Evolutionary conservation across 2,797 vertebrate species (phyloP).

Genomic region (Crax fasciolata): DNA sequence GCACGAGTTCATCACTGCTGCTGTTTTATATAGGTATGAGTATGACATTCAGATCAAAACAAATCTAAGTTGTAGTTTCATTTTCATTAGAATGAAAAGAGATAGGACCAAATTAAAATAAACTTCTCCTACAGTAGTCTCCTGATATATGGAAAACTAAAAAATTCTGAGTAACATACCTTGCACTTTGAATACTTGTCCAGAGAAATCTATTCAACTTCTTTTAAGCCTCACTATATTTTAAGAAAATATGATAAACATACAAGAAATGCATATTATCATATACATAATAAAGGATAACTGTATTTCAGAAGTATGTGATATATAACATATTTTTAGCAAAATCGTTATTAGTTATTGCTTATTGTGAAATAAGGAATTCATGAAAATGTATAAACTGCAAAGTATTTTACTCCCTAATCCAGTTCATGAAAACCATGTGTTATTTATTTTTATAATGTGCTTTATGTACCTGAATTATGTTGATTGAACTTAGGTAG

Average conservation of each 20-base stretch:
- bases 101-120: background rate
- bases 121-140: background rate
- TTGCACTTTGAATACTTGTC: background rate
- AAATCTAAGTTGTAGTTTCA: background rate
- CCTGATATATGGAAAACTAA: background rate
- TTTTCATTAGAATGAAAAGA: background rate
- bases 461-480: background rate
- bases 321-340: background rate
- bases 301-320: background rate
- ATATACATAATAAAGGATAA: background rate
- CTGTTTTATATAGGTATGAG: conserved; percentile 17
- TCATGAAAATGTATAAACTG: background rate
- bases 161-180: background rate
- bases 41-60: conserved; percentile 9
- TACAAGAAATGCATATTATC: background rate
- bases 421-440: background rate
- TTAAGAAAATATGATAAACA: background rate
- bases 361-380: background rate
- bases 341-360: background rate
- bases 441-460: background rate
- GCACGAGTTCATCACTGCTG: background rate
- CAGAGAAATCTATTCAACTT: background rate
- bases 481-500: background rate
- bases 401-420: background rate
- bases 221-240: background rate